A percentile compares a stretch with the other conserved stretches of the same genome.
Conservation (phyloP, 2,113 vertebrate species). For the Pipra filicauda region DNA sequence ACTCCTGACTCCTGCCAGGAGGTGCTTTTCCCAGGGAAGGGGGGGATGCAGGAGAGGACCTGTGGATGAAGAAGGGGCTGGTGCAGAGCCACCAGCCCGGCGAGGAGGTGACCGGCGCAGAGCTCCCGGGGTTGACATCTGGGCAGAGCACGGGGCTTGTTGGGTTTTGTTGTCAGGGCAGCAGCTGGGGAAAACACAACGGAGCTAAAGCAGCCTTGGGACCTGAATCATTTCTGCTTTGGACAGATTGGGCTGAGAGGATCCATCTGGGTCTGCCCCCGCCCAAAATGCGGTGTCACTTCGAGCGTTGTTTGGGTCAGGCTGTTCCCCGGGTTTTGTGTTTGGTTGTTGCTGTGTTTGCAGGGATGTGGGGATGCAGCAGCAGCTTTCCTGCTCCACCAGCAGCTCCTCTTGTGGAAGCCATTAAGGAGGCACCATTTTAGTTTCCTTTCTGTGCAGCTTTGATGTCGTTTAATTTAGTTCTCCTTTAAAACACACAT, state of each 20-base stretch:
- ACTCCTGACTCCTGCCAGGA: background rate
- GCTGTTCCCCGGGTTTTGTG: background rate
- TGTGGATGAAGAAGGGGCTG: background rate
- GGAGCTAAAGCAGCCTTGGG: background rate
- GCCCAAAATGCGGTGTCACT: background rate
- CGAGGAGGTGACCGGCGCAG: background rate
- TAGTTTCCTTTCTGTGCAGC: slow-evolving; percentile 14
- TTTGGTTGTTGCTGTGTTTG: background rate
- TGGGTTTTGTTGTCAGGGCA: slow-evolving; percentile 52
- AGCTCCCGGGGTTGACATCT: background rate
- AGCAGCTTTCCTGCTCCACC: background rate
- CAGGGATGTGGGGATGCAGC: background rate
- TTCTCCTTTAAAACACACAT: background rate
- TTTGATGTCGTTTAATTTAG: background rate
- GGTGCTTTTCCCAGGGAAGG: background rate
- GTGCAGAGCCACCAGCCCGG: background rate
- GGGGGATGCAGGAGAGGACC: background rate
- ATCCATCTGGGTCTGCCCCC: slow-evolving; percentile 20
- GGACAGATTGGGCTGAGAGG: background rate
- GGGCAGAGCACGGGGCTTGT: background rate
- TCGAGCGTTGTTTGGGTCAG: background rate
- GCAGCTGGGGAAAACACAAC: slow-evolving; percentile 58
- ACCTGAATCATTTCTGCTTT: slow-evolving; percentile 34
- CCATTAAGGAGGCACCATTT: background rate
- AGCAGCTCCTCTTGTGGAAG: background rate